Conservation (phyloP, 2,797 vertebrate genomes). For the Phoeniculus purpureus region DNA sequence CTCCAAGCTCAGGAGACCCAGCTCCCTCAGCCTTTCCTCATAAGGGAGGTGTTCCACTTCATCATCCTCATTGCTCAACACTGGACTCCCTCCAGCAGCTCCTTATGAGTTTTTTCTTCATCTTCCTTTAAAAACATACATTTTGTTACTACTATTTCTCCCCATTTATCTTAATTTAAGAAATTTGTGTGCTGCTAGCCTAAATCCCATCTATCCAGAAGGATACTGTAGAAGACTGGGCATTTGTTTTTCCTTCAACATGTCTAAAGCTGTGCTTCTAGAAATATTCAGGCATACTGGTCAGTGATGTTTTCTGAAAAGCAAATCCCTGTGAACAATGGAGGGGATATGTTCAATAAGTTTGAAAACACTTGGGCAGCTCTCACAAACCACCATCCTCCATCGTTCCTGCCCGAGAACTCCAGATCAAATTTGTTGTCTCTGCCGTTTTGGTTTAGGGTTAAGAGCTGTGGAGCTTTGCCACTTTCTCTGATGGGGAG, state of each 20-base stretch:
- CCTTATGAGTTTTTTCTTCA: neutral
- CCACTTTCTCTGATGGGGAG: neutral
- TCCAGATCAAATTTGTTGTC: neutral
- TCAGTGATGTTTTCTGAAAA: neutral
- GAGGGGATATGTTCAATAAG: neutral
- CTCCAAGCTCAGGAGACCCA: too few relatives aligned
- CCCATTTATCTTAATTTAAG: neutral
- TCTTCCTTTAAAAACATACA: neutral
- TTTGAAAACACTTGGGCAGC: neutral
- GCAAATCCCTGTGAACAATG: neutral
- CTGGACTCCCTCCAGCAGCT: neutral
- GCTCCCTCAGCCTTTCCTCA: too few relatives aligned
- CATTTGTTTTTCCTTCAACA: neutral
- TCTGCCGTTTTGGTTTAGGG: neutral
- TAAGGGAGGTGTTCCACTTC: too few relatives aligned
- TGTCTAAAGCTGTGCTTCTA: neutral
- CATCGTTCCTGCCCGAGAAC: neutral
- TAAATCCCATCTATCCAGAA: neutral
- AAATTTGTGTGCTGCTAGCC: neutral
- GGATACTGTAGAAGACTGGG: neutral
- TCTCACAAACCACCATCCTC: neutral
- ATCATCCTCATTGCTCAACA: neutral
- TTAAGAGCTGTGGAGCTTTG: neutral
- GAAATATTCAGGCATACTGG: neutral
- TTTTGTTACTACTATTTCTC: neutral